Percentiles rank a stretch among this genome's conserved stretches.
Conservation (phyloP, 53 echinoderm and acorn worm genomes). For the Stichopus horrens region DNA sequence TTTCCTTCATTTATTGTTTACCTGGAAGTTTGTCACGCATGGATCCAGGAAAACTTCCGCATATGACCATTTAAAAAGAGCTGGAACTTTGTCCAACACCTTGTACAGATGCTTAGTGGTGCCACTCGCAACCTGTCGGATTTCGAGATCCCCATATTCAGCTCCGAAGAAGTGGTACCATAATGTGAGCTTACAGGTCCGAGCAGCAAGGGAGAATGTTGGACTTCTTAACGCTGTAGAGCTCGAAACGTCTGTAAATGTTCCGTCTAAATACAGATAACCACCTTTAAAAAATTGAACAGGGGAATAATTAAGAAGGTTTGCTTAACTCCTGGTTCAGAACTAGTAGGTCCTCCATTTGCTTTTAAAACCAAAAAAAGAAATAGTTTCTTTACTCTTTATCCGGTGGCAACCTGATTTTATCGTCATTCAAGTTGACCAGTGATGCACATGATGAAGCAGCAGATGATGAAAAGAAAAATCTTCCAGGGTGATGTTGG, state of each 20-base stretch:
- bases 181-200: slow-evolving; percentile 67
- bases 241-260: slow-evolving; percentile 50
- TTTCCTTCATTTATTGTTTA: not conserved
- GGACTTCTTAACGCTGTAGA: slow-evolving; percentile 55
- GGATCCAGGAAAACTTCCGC: slow-evolving; percentile 39
- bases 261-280: slow-evolving; percentile 69
- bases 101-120: slow-evolving; percentile 33
- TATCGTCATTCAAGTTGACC: too few species aligned
- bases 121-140: slow-evolving; percentile 33
- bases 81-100: slow-evolving; percentile 28
- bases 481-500: too few species aligned
- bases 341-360: too few species aligned
- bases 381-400: too few species aligned
- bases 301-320: not conserved
- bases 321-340: too few species aligned
- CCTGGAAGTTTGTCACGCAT: slow-evolving; percentile 47
- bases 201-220: slow-evolving; percentile 60
- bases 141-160: slow-evolving; percentile 71
- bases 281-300: slow-evolving; percentile 41
- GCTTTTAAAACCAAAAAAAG: too few species aligned
- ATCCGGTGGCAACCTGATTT: too few species aligned
- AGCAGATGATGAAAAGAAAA: too few species aligned
- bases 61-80: slow-evolving; percentile 35
- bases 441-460: too few species aligned
- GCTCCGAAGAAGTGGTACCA: slow-evolving; percentile 86